Evolutionary conservation across 2,888 invertebrate species (phyloP).

Genomic region (Coenonympha arcania): DNA sequence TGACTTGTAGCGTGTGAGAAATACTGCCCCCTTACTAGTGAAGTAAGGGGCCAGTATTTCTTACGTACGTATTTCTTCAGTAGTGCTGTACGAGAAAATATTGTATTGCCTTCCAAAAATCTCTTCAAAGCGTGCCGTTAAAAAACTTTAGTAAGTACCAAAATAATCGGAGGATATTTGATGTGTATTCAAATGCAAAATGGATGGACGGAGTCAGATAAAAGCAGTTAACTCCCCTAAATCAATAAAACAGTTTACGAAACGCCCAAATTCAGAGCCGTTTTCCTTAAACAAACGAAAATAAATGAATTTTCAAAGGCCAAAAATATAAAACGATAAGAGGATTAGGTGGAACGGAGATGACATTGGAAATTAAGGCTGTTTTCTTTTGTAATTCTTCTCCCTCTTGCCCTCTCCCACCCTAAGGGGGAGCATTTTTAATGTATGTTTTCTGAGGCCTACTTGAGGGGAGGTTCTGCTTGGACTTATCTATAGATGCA

Average conservation of each 20-base stretch:
- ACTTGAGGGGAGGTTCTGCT: slow-evolving; percentile 44
- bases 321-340: slow-evolving; percentile 73
- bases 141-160: too few relatives aligned
- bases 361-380: slow-evolving; percentile 75
- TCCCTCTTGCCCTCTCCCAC: slow-evolving; percentile 54
- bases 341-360: slow-evolving; percentile 73
- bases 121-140: too few relatives aligned
- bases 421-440: slow-evolving; percentile 58
- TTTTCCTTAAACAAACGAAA: slow-evolving; percentile 72
- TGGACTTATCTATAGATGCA: slow-evolving; percentile 38
- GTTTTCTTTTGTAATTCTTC: slow-evolving; percentile 74
- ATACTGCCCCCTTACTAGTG: too few relatives aligned
- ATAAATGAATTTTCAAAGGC: slow-evolving; percentile 73
- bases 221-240: slow-evolving; percentile 29
- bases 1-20: too few relatives aligned
- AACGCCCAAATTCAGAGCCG: slow-evolving; percentile 40
- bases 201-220: too few relatives aligned
- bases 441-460: slow-evolving; percentile 60
- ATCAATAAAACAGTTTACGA: slow-evolving; percentile 48
- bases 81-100: too few relatives aligned
- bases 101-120: too few relatives aligned
- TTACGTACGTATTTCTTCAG: too few relatives aligned
- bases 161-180: too few relatives aligned
- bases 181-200: too few relatives aligned
- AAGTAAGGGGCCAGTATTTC: too few relatives aligned